These are phyloP conservation scores for Eclectus roratus DNA, from an alignment of 2,113 vertebrate species.

Conservation along the genomic window DNA sequence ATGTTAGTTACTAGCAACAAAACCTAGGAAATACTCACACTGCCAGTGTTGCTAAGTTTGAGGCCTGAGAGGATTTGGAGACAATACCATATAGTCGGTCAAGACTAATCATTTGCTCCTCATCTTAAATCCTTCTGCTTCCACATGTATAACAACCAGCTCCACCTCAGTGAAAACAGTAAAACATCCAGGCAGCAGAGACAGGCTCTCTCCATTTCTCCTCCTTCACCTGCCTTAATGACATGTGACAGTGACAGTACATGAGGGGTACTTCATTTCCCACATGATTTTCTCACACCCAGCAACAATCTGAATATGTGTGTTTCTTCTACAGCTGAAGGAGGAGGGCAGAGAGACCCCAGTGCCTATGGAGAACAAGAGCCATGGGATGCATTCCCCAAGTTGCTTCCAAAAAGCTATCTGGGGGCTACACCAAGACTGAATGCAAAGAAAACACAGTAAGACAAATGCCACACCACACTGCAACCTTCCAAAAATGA, in stretches of 20 bases:
- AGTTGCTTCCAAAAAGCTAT: neutral
- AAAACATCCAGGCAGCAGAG: neutral
- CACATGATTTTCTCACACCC: neutral
- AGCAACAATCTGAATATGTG: neutral
- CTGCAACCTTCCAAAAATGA: neutral
- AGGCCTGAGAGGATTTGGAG: neutral
- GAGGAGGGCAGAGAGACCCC: neutral
- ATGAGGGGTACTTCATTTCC: neutral
- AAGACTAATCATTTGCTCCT: neutral
- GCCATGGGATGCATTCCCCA: neutral
- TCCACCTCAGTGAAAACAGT: neutral
- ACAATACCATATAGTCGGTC: neutral
- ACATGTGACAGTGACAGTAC: accelerated
- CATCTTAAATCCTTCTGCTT: neutral
- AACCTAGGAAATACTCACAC: neutral
- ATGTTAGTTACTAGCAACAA: neutral
- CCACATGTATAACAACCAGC: neutral
- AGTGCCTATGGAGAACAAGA: neutral
- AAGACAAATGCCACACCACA: neutral
- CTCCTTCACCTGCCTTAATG: neutral
- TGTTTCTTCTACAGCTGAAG: neutral
- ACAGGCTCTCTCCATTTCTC: neutral
- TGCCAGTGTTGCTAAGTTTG: neutral
- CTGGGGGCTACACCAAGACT: neutral
- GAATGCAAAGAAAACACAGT: neutral